phyloP scores from a whole-genome alignment of 2,113 vertebrate species.

The Colinus virginianus region DNA sequence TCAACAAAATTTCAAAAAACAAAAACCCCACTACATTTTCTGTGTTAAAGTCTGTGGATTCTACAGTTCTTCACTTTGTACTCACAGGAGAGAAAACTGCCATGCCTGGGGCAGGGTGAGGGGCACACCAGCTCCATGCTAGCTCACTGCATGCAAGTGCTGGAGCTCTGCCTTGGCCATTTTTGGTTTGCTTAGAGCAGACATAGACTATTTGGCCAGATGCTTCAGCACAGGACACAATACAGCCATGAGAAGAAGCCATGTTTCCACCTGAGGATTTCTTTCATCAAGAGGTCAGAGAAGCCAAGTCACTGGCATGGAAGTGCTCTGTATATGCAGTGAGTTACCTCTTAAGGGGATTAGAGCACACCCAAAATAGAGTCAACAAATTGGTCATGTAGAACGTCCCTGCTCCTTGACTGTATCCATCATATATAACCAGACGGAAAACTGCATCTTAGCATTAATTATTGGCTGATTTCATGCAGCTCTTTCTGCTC shows the following conservation, averaged over 20 bases:
- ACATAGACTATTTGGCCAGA: background rate
- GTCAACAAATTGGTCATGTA: background rate
- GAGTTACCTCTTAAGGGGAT: background rate
- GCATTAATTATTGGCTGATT: background rate
- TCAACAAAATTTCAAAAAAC: background rate
- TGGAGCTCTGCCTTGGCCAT: background rate
- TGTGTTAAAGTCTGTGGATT: background rate
- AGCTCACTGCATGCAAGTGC: background rate
- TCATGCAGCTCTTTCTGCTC: background rate
- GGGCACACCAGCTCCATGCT: background rate
- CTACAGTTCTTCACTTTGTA: background rate
- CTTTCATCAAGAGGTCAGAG: background rate
- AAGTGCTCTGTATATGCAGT: fast-evolving
- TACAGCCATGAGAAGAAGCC: background rate
- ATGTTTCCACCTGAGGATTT: background rate
- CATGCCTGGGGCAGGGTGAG: background rate
- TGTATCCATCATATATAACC: background rate
- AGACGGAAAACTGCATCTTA: background rate
- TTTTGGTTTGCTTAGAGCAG: background rate
- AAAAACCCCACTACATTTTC: background rate
- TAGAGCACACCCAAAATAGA: background rate
- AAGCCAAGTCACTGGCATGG: background rate
- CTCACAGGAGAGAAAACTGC: background rate
- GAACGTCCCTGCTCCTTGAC: background rate
- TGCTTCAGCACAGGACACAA: background rate